A percentile compares a stretch with the other conserved stretches of the same genome.
Evolutionary conservation across 2,113 vertebrate genomes (phyloP).

Genomic region (Dicerorhinus sumatrensis): DNA sequence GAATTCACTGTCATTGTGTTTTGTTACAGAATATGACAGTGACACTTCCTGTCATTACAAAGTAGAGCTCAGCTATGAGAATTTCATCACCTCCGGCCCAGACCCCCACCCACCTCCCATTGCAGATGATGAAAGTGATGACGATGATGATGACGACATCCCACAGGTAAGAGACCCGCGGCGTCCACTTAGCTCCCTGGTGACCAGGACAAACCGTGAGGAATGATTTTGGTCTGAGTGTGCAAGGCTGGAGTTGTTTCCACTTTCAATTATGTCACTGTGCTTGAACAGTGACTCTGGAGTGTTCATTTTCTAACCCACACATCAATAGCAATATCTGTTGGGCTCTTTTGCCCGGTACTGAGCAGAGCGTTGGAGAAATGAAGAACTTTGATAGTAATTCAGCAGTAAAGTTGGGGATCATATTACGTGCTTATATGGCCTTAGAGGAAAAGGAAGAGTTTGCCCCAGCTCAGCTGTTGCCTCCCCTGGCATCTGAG

Average conservation of each 20-base stretch:
- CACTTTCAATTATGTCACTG: background rate
- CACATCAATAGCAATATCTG: fast-evolving
- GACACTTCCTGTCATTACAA: slow-evolving; percentile 97
- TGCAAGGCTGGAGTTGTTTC: background rate
- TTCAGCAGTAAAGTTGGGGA: background rate
- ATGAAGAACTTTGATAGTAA: background rate
- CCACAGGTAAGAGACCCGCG: slow-evolving; percentile 90
- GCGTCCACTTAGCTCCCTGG: background rate
- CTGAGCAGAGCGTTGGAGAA: background rate
- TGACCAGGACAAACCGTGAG: background rate
- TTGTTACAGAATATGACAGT: slow-evolving; percentile 95
- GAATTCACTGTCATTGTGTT: background rate
- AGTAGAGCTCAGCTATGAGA: slow-evolving; percentile 97
- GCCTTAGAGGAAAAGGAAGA: background rate
- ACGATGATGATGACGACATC: slow-evolving; percentile 96
- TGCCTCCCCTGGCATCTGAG: background rate
- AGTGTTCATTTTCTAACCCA: background rate
- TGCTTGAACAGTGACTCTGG: background rate
- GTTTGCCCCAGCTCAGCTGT: background rate
- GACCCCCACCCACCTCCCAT: slow-evolving; percentile 95
- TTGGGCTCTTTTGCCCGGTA: background rate
- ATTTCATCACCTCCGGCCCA: slow-evolving; percentile 96
- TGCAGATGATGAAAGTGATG: slow-evolving; percentile 97
- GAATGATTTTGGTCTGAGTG: background rate
- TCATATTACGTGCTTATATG: background rate